Conservation (phyloP, 2,888 invertebrate genomes). For the Cactoblastis cactorum region DNA sequence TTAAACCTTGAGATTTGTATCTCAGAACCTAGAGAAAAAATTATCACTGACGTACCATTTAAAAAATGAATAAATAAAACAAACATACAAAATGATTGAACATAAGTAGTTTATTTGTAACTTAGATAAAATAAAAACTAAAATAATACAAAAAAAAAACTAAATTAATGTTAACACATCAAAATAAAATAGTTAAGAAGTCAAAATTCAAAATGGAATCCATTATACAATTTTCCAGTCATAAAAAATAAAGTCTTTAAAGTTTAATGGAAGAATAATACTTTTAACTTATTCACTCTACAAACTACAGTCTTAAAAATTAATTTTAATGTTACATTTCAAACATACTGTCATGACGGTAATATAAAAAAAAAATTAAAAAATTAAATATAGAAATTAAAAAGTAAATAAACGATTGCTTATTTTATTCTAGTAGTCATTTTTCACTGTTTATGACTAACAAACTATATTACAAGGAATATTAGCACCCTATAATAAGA, state of each 20-base stretch:
- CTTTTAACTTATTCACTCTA: slow-evolving; percentile 2
- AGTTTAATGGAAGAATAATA: background rate
- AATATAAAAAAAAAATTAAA: slow-evolving; percentile 11
- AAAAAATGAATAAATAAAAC: slow-evolving; percentile 19
- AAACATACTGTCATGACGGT: slow-evolving; percentile 24
- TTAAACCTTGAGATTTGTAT: no score
- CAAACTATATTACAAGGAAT: background rate
- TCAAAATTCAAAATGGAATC: background rate
- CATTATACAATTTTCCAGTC: slow-evolving; percentile 19
- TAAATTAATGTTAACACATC: slow-evolving; percentile 13
- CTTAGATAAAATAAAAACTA: slow-evolving; percentile 21
- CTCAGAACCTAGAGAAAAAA: background rate
- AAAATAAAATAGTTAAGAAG: slow-evolving; percentile 15
- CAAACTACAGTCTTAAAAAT: slow-evolving; percentile 2
- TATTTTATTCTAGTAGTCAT: background rate
- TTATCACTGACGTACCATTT: background rate
- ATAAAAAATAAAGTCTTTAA: background rate
- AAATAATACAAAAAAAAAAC: slow-evolving; percentile 18
- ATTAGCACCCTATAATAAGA: slow-evolving; percentile 21
- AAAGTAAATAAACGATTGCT: background rate
- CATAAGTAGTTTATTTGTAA: slow-evolving; percentile 25
- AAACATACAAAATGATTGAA: slow-evolving; percentile 16
- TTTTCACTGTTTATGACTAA: background rate
- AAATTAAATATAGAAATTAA: background rate
- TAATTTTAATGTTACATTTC: background rate